These are phyloP conservation scores for Anthoscopus minutus DNA, from an alignment of 2,113 vertebrate species.

Conservation along the genomic window DNA sequence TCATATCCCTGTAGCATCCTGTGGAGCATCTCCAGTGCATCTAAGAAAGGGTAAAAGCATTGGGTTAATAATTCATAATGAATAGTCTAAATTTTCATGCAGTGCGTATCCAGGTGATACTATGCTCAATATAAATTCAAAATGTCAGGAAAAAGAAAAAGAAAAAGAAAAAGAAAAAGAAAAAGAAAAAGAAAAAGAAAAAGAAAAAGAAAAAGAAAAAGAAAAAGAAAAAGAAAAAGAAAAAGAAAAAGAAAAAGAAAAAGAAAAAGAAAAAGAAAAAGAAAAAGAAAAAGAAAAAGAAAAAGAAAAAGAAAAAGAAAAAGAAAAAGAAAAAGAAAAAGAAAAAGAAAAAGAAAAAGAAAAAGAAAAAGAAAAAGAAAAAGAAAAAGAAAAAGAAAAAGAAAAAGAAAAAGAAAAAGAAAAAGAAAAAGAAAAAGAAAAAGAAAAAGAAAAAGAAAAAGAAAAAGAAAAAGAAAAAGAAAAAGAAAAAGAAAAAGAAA, in stretches of 20 bases:
- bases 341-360: neutral
- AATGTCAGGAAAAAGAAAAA: neutral
- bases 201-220: neutral
- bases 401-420: neutral
- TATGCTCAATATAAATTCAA: constrained; percentile 23
- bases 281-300: neutral
- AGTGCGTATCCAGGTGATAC: neutral
- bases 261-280: neutral
- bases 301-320: neutral
- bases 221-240: neutral
- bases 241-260: neutral
- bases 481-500: neutral
- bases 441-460: neutral
- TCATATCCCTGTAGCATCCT: neutral
- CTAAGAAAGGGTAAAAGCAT: constrained; percentile 28
- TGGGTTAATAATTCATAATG: constrained; percentile 47
- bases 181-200: neutral
- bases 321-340: neutral
- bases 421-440: neutral
- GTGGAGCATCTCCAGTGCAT: neutral
- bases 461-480: neutral
- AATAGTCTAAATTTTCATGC: neutral
- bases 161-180: neutral
- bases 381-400: neutral
- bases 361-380: neutral